Conservation (phyloP, 35 echinoderm and acorn worm species). For the Nesometra sesokonis region DNA sequence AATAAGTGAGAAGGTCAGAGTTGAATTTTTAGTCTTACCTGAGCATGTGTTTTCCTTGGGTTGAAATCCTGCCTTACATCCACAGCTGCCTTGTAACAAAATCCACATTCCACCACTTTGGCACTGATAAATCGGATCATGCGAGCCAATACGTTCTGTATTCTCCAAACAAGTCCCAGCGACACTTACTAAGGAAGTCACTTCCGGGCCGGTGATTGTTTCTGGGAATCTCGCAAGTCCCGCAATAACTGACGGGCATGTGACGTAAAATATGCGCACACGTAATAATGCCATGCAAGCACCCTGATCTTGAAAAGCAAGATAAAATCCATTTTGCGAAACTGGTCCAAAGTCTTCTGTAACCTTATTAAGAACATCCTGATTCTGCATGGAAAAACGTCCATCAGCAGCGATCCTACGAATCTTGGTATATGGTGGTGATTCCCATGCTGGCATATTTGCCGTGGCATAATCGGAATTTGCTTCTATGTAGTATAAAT, state of each 20-base stretch:
- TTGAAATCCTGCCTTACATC: slow-evolving; percentile 72
- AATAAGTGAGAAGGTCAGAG: not conserved
- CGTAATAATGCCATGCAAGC: slow-evolving; percentile 74
- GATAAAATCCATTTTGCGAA: slow-evolving; percentile 55
- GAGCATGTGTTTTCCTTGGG: slow-evolving; percentile 29
- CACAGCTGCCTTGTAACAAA: slow-evolving; percentile 46
- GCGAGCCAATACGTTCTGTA: slow-evolving; percentile 29
- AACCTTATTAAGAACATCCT: slow-evolving; percentile 26
- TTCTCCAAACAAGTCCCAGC: slow-evolving; percentile 63
- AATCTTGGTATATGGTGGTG: slow-evolving; percentile 23
- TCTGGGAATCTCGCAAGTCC: slow-evolving; percentile 74
- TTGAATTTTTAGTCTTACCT: slow-evolving; percentile 53
- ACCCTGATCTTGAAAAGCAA: slow-evolving; percentile 81
- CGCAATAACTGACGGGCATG: slow-evolving; percentile 51
- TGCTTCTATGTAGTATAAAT: slow-evolving; percentile 12
- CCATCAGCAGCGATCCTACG: slow-evolving; percentile 48
- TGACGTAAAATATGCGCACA: slow-evolving; percentile 54
- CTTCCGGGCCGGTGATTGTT: slow-evolving; percentile 39
- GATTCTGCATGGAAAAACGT: slow-evolving; percentile 2
- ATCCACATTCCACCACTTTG: slow-evolving; percentile 66
- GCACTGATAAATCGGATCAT: slow-evolving; percentile 41
- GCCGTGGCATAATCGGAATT: slow-evolving; percentile 1
- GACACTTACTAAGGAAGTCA: slow-evolving; percentile 27
- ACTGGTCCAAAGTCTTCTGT: slow-evolving; percentile 49
- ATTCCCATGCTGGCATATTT: slow-evolving; percentile 10